Percentiles rank a stretch among this genome's conserved stretches.
These are phyloP conservation scores for Alethe castanea DNA, from an alignment of 2,113 vertebrate genomes.

Conservation along the genomic window DNA sequence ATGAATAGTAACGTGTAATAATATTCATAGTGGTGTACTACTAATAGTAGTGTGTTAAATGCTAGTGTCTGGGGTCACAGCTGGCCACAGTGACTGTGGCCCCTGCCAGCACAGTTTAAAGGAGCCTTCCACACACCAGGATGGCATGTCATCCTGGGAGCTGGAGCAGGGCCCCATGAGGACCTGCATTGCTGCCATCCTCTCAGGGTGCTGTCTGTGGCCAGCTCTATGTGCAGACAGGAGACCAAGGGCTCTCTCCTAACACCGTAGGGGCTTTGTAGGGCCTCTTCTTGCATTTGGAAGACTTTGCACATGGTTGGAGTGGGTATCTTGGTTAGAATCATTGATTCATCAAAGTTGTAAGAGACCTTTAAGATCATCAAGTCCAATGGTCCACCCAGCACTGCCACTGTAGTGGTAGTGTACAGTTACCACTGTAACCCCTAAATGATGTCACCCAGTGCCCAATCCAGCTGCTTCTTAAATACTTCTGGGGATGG, in stretches of 20 bases:
- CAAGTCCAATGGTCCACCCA: not conserved
- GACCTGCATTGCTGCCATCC: not conserved
- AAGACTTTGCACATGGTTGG: not conserved
- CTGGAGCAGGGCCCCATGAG: accelerated
- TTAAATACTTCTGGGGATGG: not conserved
- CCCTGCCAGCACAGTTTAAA: not conserved
- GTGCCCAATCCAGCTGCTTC: not conserved
- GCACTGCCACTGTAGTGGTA: not conserved
- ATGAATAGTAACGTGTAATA: not conserved
- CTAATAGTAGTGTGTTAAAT: not conserved
- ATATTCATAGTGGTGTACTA: too few species aligned
- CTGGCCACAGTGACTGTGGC: not conserved
- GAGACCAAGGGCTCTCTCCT: not conserved
- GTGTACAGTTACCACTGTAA: not conserved
- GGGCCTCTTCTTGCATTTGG: not conserved
- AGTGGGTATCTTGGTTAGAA: not conserved
- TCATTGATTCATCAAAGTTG: not conserved
- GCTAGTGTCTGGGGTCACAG: not conserved
- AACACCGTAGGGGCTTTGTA: not conserved
- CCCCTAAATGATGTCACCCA: not conserved
- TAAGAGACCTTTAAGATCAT: not conserved
- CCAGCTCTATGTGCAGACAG: not conserved
- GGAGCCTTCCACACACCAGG: not conserved
- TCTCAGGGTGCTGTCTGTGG: accelerated
- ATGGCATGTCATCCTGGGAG: accelerated